A percentile compares a stretch with the other conserved stretches of the same genome.
phyloP scores from a whole-genome alignment of 2,888 invertebrate genomes.

The Cataglyphis livida region DNA sequence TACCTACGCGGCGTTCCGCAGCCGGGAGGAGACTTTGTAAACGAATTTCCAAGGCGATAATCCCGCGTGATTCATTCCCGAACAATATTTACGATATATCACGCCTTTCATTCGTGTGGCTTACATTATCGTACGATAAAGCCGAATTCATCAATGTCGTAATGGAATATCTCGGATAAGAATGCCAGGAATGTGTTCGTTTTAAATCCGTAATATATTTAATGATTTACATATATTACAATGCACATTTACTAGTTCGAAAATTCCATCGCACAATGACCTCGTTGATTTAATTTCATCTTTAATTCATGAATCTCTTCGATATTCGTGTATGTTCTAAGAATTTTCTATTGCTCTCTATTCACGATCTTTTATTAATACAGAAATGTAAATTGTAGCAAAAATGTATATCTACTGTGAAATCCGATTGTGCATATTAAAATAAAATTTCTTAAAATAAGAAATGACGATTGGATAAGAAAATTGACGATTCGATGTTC shows the following conservation, averaged over 20 bases:
- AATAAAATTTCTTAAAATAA: neutral
- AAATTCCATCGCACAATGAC: neutral
- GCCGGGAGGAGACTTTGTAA: slow-evolving; percentile 70
- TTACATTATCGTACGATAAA: slow-evolving; percentile 37
- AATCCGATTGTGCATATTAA: neutral
- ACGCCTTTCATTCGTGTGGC: slow-evolving; percentile 27
- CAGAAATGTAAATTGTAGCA: neutral
- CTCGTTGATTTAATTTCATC: neutral
- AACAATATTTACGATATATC: slow-evolving; percentile 64
- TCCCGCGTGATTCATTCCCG: slow-evolving; percentile 77
- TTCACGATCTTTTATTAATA: neutral
- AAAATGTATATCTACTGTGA: neutral
- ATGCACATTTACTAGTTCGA: neutral
- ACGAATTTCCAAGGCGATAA: slow-evolving; percentile 81
- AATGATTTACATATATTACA: neutral
- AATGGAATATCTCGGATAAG: slow-evolving; percentile 12
- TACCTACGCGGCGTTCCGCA: slow-evolving; percentile 73
- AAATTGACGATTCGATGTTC: neutral
- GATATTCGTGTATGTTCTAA: neutral
- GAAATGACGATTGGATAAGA: no score
- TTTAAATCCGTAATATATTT: slow-evolving; percentile 7
- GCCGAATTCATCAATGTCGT: slow-evolving; percentile 46
- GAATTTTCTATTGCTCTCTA: neutral
- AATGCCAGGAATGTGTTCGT: neutral
- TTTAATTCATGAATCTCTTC: neutral